Conservation (phyloP, 2,113 vertebrate genomes). For the Microtus ochrogaster region DNA sequence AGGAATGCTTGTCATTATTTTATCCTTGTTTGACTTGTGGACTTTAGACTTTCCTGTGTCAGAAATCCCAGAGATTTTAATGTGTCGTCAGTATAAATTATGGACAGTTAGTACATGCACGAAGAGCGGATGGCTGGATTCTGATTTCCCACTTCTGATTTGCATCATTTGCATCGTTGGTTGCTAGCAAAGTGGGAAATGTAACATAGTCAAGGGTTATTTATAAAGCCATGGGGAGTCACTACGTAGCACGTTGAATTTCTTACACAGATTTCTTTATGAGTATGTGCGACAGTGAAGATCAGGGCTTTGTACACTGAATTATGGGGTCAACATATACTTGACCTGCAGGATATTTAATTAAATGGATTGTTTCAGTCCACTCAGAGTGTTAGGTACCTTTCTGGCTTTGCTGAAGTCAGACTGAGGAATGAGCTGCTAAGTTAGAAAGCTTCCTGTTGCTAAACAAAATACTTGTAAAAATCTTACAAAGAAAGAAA, state of each 20-base stretch:
- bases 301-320: slow-evolving; percentile 1
- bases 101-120: not conserved
- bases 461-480: not conserved
- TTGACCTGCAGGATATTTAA: slow-evolving; percentile 16
- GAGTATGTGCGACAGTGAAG: not conserved
- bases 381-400: not conserved
- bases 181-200: slow-evolving; percentile 44
- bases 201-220: slow-evolving; percentile 43
- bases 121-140: not conserved
- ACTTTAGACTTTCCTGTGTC: not conserved
- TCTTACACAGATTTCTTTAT: slow-evolving; percentile 19
- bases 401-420: not conserved
- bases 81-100: not conserved
- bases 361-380: not conserved
- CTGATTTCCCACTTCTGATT: slow-evolving; percentile 29
- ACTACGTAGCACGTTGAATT: slow-evolving; percentile 51
- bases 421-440: not conserved
- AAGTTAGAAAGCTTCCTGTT: not conserved
- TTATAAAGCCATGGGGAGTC: slow-evolving; percentile 42
- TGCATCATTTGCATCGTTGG: slow-evolving; percentile 28
- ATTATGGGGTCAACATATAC: not conserved
- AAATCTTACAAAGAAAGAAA: not conserved
- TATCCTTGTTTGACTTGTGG: not conserved
- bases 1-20: not conserved
- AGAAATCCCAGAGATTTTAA: slow-evolving; percentile 17